Conservation (phyloP, 64 coral and sea anemone genomes). For the Exaiptasia diaphana region DNA sequence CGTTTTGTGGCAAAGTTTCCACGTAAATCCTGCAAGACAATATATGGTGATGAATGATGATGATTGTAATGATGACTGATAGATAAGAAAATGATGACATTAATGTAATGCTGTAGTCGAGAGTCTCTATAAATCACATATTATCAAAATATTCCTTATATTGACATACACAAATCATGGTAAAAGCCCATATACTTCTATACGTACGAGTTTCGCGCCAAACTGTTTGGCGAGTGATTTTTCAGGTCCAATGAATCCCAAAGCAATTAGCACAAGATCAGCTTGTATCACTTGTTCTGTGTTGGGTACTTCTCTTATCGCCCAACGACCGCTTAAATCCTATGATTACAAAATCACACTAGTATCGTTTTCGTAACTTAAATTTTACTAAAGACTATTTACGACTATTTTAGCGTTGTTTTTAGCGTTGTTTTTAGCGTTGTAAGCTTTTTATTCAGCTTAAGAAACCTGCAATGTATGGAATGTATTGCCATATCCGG, state of each 20-base stretch:
- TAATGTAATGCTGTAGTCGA: background rate
- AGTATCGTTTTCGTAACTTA: no score
- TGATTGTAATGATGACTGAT: no score
- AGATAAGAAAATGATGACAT: no score
- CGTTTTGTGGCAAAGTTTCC: conserved; percentile 82
- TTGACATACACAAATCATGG: no score
- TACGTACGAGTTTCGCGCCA: conserved; percentile 79
- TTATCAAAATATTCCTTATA: no score
- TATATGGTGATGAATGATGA: background rate
- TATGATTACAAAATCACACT: conserved; percentile 5
- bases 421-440: no score
- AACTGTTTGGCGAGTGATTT: conserved; percentile 77
- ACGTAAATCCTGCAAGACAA: conserved; percentile 68
- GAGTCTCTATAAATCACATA: background rate
- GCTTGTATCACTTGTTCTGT: conserved; percentile 71
- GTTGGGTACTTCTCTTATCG: conserved; percentile 74
- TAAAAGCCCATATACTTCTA: no score
- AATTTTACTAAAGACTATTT: no score
- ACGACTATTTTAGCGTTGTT: no score
- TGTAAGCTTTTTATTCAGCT: no score
- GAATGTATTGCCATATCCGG: no score
- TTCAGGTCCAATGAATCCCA: conserved; percentile 79
- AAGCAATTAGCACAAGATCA: conserved; percentile 77
- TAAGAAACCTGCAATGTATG: no score
- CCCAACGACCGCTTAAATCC: conserved; percentile 81